phyloP scores from a whole-genome alignment of 2,113 vertebrate species.

The Micronycteris hirsuta region DNA sequence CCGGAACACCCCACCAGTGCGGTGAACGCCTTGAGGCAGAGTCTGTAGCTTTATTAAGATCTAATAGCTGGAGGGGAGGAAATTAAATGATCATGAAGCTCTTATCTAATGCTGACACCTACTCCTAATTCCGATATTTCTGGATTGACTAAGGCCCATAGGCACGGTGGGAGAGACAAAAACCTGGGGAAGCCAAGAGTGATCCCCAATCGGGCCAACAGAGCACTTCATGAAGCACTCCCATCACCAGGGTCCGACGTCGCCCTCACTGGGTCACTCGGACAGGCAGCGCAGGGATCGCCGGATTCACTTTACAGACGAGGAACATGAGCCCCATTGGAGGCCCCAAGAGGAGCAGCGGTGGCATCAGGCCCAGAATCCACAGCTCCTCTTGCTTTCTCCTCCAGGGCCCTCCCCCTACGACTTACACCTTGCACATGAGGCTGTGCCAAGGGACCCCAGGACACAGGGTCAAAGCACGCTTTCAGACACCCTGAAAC shows the following conservation, averaged over 20 bases:
- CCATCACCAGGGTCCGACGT: neutral
- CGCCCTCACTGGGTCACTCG: neutral
- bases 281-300: neutral
- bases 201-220: fast-evolving
- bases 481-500: neutral
- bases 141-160: neutral
- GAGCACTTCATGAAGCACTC: neutral
- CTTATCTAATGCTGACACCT: neutral
- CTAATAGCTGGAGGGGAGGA: neutral
- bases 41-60: neutral
- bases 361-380: neutral
- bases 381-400: neutral
- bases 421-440: neutral
- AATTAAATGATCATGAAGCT: neutral
- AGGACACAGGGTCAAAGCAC: neutral
- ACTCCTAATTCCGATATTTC: neutral
- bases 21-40: neutral
- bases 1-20: neutral
- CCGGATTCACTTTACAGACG: neutral
- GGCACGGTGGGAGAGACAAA: neutral
- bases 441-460: neutral
- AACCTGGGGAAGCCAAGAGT: neutral
- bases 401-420: neutral
- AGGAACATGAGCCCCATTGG: neutral
- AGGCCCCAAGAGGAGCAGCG: neutral